Evolutionary conservation across 2,888 invertebrate genomes (phyloP), one percentile per base, ranked within the genome.

Genomic region (Hylaea fasciaria): DNA sequence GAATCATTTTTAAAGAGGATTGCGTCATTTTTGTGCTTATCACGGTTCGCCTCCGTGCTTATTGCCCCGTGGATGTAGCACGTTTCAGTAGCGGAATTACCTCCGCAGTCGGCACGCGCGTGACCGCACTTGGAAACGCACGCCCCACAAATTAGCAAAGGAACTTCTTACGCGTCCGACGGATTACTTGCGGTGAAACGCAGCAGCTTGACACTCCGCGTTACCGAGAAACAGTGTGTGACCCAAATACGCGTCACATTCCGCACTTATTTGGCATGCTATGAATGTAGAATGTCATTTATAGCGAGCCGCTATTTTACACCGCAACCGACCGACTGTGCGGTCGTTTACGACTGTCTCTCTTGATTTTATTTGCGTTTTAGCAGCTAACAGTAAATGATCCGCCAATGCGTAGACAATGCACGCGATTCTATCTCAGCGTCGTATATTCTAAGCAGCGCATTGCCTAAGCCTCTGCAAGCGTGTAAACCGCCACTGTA

Each of bases 161-260:
- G 72, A 82, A 80, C 81, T 80, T 83, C 80, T 81, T 82, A 82
- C 76, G 81, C 73, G 73, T 76, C 77, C 74, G 77, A 77, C 75
- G 81, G 82, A 89, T 89, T 85, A 81, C 50, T 87, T 90, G 88
- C 81, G 89, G 91, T 89, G 79, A 82, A 83, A 81, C 76, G 77
- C 71, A 61, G 68, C 71, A 62, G 68, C 79, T 83, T 78, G 77
- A 81, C 78, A 80, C 79, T 78, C 77, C 65, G 71, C 80, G 87
- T 90, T 87, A 88, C 85, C 67, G 69, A 82, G 80, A 85, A 85
- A 77, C 83, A 80, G 83, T 82, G 84, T 88, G 85, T 89, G 88
- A 88, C 91, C 90, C 77, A 86, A 87, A 90, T 91, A 83, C 73
- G 71, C 53, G 65, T 67, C 68, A 74, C 78, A 73, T 61, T 43